Evolutionary conservation across 2,888 invertebrate genomes (phyloP).

Genomic region (Pollenia griseotomentosa): DNA sequence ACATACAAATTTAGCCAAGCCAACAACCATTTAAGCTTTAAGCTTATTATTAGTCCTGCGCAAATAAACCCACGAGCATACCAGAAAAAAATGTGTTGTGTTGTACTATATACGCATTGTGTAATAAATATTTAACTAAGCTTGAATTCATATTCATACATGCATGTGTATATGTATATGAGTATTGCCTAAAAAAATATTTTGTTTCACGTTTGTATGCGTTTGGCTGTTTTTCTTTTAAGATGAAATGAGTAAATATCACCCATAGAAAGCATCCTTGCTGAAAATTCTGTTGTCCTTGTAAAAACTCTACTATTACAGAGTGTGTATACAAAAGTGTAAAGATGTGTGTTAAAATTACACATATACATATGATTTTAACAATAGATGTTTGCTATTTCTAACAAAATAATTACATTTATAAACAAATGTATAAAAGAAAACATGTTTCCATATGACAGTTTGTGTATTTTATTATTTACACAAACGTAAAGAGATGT

Average conservation of each 20-base stretch:
- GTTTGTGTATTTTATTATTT: not conserved
- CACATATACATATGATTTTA: slow-evolving; percentile 41
- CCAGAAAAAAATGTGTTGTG: not conserved
- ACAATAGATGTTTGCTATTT: slow-evolving; percentile 1
- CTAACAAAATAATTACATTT: not conserved
- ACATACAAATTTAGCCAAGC: not conserved
- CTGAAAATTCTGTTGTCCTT: slow-evolving; percentile 77
- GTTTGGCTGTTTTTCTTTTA: not conserved
- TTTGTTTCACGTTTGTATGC: slow-evolving; percentile 15
- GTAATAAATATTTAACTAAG: too few relatives aligned
- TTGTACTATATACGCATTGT: too few relatives aligned
- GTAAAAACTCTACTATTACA: slow-evolving; percentile 80
- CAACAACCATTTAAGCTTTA: slow-evolving; percentile 45
- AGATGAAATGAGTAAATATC: slow-evolving; percentile 18
- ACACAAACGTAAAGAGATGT: not conserved
- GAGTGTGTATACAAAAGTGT: slow-evolving; percentile 77
- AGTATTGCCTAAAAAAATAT: slow-evolving; percentile 1
- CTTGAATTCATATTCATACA: not conserved
- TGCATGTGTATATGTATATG: slow-evolving; percentile 11
- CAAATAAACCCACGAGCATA: not conserved
- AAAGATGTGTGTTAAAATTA: slow-evolving; percentile 61
- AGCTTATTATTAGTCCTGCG: slow-evolving; percentile 7
- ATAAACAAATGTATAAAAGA: not conserved
- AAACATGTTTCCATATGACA: not conserved
- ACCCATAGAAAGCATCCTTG: slow-evolving; percentile 69